A percentile compares a stretch with the other conserved stretches of the same genome.
Conservation (phyloP, 2,113 vertebrate genomes). For the Sinocyclocheilus anophthalmus region DNA sequence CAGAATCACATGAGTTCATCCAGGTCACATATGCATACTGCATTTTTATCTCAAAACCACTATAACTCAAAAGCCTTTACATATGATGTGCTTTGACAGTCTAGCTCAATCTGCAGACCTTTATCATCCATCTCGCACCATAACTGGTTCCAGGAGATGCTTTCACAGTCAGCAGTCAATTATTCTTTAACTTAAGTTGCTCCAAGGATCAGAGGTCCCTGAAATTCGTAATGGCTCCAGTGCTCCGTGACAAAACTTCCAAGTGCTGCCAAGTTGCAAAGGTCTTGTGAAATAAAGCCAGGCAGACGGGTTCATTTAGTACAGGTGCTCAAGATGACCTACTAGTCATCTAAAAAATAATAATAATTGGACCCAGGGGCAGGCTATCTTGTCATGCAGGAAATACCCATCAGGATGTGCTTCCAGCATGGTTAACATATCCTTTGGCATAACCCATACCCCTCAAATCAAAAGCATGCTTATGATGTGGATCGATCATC, state of each 20-base stretch:
- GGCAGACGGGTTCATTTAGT: neutral
- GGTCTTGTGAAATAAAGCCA: constrained; percentile 15
- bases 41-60: neutral
- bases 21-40: neutral
- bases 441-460: neutral
- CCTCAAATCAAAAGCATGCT: neutral
- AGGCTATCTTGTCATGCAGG: neutral
- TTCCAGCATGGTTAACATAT: neutral
- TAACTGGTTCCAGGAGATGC: constrained; percentile 51
- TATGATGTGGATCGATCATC: neutral
- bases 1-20: neutral
- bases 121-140: neutral
- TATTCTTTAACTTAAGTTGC: constrained; percentile 65
- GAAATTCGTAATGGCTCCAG: neutral
- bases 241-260: constrained; percentile 65
- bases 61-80: neutral
- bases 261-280: constrained; percentile 64
- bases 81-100: constrained; percentile 4
- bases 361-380: neutral
- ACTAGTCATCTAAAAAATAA: neutral
- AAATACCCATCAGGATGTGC: neutral
- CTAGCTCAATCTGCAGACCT: neutral
- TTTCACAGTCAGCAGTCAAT: no score
- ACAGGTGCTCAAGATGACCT: neutral
- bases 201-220: constrained; percentile 28